Conservation (phyloP, 2,888 invertebrate species). For the Trilocha varians region DNA sequence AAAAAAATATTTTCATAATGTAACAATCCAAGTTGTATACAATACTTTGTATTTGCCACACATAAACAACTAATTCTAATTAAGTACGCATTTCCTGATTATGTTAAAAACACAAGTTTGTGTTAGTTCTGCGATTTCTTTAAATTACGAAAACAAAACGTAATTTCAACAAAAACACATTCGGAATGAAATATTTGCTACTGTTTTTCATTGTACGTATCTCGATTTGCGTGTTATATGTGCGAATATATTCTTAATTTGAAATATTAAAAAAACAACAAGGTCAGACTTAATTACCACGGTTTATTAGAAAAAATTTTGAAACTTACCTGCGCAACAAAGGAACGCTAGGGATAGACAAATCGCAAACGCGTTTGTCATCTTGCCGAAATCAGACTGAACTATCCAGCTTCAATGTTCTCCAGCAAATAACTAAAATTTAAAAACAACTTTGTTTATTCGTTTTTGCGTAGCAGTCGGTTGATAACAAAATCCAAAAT, state of each 20-base stretch:
- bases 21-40: no score
- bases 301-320: not conserved
- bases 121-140: no score
- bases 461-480: conserved; percentile 52
- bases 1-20: no score
- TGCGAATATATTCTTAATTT: no score
- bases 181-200: no score
- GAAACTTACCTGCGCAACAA: conserved; percentile 53
- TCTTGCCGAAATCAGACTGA: conserved; percentile 32
- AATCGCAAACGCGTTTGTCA: conserved; percentile 60
- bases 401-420: conserved; percentile 31
- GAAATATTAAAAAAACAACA: conserved; percentile 10
- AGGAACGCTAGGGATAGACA: conserved; percentile 47
- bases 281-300: conserved; percentile 13
- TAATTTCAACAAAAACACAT: no score
- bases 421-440: conserved; percentile 31
- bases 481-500: conserved; percentile 50
- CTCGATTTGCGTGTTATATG: not conserved
- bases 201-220: not conserved
- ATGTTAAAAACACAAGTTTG: no score
- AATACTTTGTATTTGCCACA: no score
- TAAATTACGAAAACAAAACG: no score
- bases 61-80: no score
- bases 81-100: no score
- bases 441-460: conserved; percentile 53